Base-by-base conservation (phyloP, 2,888 invertebrate species). In the Muscina levida region DNA sequence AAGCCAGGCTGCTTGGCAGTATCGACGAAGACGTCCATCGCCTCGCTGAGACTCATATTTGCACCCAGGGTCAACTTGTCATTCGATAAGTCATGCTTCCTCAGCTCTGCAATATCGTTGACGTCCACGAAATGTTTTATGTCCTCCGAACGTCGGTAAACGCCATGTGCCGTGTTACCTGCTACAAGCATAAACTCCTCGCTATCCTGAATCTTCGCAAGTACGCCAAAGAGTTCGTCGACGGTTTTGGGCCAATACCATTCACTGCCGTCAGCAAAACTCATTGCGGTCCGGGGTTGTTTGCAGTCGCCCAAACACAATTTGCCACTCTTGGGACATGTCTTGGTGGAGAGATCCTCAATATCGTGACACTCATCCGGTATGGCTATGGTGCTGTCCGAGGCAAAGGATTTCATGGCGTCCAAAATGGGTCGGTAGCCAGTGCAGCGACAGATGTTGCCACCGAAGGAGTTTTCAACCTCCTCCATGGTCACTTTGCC, bases 401-500 rank as follows among this genome's bases (percentile, higher is more conserved):
- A 89, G 0, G 94, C 93, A 82, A 95, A 93, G 0, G 94, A 93
- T 89, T 95, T 95, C 87, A 95, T 95, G 1, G 95, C 93, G 85
- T 95, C 95, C 53, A 95, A 91, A 83, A 95, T 95, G 0, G 95
- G 92, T n/a, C 95, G 91, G 86, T 95, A 95, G 0, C 95, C 95
- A 0, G 95, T 96, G 85, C 95, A 96, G 56, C 95, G 92, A 84
- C 95, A 95, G 37, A 95, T 93, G 82, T 95, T 95, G 44, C 95
- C 92, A 19, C 95, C 95, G 85, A 95, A 95, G 0, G 82, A 79
- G 85, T 95, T 94, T 87, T 95, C 95, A 1, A 95, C 91, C 83
- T 94, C 93, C 82, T 92, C 89, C 91, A 92, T 92, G 0, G 92
- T 92, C 10, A 93, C 84, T 22, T 91, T 88, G 56, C 92, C 91